Base-by-base conservation (phyloP, 2,797 vertebrate genomes). In the Dryobates pubescens region DNA sequence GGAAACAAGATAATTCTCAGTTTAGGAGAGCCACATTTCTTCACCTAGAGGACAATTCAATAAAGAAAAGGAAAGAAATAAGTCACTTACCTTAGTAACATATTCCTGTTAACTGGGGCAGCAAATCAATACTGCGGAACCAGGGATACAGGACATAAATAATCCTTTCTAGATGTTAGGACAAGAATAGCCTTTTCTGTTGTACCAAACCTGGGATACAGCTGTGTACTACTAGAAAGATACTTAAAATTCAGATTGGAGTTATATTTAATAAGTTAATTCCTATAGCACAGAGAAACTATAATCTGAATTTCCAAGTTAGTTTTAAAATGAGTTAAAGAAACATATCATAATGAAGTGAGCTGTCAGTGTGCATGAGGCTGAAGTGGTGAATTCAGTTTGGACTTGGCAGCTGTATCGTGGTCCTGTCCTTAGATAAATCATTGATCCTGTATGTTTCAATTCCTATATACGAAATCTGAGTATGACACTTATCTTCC, bases 71-170 rank as follows among this genome's bases (percentile, higher is more conserved):
- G 63, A 82, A 67, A 89, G 82, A 92, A 96, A 88, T 86, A 92
- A 89, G 62, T 87, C 65, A 71, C 73, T 93, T 92, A 80, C 71
- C 72, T 95, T 89, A 90, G 71, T 73, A 94, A 93, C 67, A 73
- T 76, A 95, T 89, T 94, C 59, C 71, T 89, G 59, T 86, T 96
- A 94, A 90, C 79, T 86, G 76, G 63, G 79, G 71, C 88, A 86
- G 84, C 80, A 95, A 93, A 96, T 96, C 84, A 92, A 96, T 95
- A 89, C 41, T 54, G 67, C 27, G 75, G 78, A 63, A 82, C 51
- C 43, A 92, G 68, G 53, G 70, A 88, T 86, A 68, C 6, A 88
- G 82, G 65, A 82, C 74, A 95, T 92, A 81, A 93, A 89, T 93
- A 85, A 88, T 75, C 30, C 93, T 91, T 88, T 86, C 62, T 80